phyloP scores from a whole-genome alignment of 2,797 vertebrate genomes.

The Sebastes itinus region DNA sequence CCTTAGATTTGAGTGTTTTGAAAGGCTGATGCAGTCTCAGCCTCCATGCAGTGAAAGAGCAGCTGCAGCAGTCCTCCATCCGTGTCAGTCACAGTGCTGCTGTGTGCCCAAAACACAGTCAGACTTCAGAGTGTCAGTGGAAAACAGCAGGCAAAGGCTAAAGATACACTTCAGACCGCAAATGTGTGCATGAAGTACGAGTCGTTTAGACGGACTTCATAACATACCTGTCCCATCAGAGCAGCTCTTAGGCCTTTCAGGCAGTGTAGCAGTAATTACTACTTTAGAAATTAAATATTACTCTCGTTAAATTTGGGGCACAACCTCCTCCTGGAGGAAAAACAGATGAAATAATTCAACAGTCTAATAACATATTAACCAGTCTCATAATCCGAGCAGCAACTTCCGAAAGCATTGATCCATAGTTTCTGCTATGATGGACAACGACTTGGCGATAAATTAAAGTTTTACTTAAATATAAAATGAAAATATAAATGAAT shows the following conservation, averaged over 20 bases:
- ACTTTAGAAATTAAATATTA: too few relatives aligned
- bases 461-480: too few relatives aligned
- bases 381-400: too few relatives aligned
- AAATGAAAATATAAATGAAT: too few relatives aligned
- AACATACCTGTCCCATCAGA: background rate
- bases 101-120: background rate
- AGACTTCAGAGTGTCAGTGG: background rate
- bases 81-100: background rate
- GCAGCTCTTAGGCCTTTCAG: background rate
- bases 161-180: background rate
- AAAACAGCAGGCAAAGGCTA: background rate
- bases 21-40: background rate
- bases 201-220: background rate
- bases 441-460: too few relatives aligned
- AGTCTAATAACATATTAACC: too few relatives aligned
- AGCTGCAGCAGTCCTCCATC: conserved; percentile 10
- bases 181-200: background rate
- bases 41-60: background rate
- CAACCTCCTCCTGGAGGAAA: too few relatives aligned
- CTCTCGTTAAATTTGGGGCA: too few relatives aligned
- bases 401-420: too few relatives aligned
- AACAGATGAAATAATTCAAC: too few relatives aligned
- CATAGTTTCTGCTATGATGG: too few relatives aligned
- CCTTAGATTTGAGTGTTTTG: background rate
- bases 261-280: too few relatives aligned